phyloP scores from a whole-genome alignment of 2,888 invertebrate genomes.

The Plusia festucae region DNA sequence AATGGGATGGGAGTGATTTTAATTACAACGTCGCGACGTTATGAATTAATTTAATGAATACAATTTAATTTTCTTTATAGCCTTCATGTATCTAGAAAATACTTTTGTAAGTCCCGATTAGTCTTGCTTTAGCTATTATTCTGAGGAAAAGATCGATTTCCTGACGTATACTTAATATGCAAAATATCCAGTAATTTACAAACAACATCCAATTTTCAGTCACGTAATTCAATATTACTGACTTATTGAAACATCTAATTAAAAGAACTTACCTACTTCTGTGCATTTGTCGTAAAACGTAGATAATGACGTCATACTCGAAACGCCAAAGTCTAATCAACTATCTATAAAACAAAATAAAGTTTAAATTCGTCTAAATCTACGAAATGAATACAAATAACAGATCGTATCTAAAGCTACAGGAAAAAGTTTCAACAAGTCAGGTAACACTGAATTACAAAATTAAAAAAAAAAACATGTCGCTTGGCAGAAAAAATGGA shows the following conservation, averaged over 20 bases:
- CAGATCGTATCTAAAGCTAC: conserved; percentile 23
- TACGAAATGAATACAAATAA: conserved; percentile 20
- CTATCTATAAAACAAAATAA: conserved; percentile 43
- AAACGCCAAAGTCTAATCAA: conserved; percentile 45
- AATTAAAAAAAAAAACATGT: conserved; percentile 24
- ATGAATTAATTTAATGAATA: too few relatives aligned
- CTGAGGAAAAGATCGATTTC: neutral
- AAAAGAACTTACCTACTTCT: conserved; percentile 36
- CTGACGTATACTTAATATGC: neutral
- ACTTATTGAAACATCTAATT: conserved; percentile 18
- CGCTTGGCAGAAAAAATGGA: conserved; percentile 44
- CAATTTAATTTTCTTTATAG: too few relatives aligned
- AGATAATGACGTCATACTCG: conserved; percentile 24
- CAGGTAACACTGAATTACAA: conserved; percentile 19
- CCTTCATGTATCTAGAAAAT: too few relatives aligned
- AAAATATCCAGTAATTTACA: neutral
- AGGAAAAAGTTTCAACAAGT: conserved; percentile 15
- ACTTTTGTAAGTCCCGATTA: too few relatives aligned
- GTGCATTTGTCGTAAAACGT: conserved; percentile 14
- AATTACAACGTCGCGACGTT: too few relatives aligned
- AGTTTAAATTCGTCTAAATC: conserved; percentile 27
- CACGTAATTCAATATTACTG: conserved; percentile 10
- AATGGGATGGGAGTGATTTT: too few relatives aligned
- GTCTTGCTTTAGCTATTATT: too few relatives aligned
- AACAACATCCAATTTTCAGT: neutral